Percentiles rank a stretch among this genome's conserved stretches.
phyloP scores from a whole-genome alignment of 2,797 vertebrate species.

The Brotogeris chrysoptera region DNA sequence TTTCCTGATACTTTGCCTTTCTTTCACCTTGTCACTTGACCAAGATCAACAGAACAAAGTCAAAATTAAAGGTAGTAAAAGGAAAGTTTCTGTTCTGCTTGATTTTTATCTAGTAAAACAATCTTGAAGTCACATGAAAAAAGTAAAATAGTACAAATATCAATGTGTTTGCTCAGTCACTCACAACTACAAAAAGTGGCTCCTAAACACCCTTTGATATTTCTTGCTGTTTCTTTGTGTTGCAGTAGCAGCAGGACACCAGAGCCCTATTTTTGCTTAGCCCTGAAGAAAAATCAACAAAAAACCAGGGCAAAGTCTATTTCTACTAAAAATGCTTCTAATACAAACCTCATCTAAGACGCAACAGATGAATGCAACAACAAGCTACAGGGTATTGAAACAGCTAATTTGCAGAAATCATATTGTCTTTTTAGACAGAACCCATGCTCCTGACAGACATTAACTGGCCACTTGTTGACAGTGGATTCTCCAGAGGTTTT shows the following conservation, averaged over 20 bases:
- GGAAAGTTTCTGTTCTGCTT: constrained; percentile 4
- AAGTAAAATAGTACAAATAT: constrained; percentile 1
- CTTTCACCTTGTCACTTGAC: constrained; percentile 26
- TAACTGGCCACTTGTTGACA: background rate
- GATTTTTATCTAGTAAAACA: constrained; percentile 26
- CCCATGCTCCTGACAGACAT: background rate
- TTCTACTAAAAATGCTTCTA: background rate
- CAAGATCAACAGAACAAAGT: background rate
- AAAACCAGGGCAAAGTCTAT: background rate
- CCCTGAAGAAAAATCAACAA: background rate
- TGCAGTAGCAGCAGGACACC: background rate
- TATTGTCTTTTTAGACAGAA: background rate
- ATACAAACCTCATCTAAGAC: background rate
- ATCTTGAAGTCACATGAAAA: background rate
- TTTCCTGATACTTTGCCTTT: background rate
- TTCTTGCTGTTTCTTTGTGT: background rate
- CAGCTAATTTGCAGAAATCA: background rate
- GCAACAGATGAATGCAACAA: background rate
- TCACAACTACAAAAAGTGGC: background rate
- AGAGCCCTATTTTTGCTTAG: background rate
- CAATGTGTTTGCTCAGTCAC: constrained; percentile 13
- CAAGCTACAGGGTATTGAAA: background rate
- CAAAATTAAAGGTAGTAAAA: background rate
- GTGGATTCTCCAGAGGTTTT: background rate
- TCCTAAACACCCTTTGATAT: background rate